Percentiles rank a stretch among this genome's conserved stretches.
Evolutionary conservation across 2,113 vertebrate species (phyloP).

Genomic region (Dipodomys stephensi): DNA sequence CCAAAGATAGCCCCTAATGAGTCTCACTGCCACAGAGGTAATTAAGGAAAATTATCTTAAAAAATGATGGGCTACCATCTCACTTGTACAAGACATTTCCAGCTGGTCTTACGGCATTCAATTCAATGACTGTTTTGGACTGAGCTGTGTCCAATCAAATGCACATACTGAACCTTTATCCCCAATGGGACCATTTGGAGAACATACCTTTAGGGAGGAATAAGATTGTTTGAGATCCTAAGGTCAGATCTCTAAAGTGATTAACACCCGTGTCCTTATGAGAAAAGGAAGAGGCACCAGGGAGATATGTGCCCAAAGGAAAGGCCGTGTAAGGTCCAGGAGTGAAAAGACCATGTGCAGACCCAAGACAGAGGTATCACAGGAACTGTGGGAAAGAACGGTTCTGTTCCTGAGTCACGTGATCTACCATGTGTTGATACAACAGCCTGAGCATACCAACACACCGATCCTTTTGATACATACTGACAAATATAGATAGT

Average conservation of each 20-base stretch:
- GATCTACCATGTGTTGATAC: not conserved
- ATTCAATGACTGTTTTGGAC: not conserved
- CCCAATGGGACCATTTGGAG: not conserved
- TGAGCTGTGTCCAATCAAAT: not conserved
- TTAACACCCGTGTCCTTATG: not conserved
- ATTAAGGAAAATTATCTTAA: conserved; percentile 86
- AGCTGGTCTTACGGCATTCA: conserved; percentile 31
- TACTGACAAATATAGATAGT: conserved; percentile 40
- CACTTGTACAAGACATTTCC: conserved; percentile 65
- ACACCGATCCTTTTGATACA: not conserved
- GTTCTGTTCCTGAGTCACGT: not conserved
- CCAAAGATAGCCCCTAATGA: conserved; percentile 83
- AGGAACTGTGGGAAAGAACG: not conserved
- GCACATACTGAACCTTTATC: not conserved
- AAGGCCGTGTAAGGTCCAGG: not conserved
- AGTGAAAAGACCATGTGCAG: not conserved
- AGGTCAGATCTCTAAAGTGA: not conserved
- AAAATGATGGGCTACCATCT: conserved; percentile 68
- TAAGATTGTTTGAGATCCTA: not conserved
- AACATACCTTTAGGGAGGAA: not conserved
- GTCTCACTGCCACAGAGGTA: conserved; percentile 82
- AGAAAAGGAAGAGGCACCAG: not conserved
- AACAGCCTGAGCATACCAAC: not conserved
- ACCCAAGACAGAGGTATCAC: not conserved
- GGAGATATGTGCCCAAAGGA: not conserved